phyloP scores from a whole-genome alignment of 2,113 vertebrate species.

The Percina caprodes region DNA sequence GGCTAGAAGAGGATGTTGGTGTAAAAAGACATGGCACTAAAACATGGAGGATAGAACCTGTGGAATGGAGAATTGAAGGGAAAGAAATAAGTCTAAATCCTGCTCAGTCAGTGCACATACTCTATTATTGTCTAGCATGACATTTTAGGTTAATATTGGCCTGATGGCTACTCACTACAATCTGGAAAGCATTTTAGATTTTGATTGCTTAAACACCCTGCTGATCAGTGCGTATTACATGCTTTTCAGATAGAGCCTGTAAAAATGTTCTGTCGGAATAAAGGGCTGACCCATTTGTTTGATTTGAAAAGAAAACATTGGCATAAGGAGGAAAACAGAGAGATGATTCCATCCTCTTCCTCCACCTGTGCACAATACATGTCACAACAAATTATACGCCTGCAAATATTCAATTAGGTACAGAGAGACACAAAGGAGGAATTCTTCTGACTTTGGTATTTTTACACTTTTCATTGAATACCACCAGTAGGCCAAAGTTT shows the following conservation, averaged over 20 bases:
- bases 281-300: conserved; percentile 68
- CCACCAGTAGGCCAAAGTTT: background rate
- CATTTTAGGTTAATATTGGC: conserved; percentile 49
- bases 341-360: conserved; percentile 35
- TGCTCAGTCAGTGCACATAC: conserved; percentile 44
- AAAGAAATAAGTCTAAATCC: conserved; percentile 55
- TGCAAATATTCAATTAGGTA: conserved; percentile 39
- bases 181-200: conserved; percentile 40
- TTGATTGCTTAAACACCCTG: conserved; percentile 25
- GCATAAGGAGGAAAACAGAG: conserved; percentile 35
- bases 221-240: conserved; percentile 58
- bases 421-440: background rate
- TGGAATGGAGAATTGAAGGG: conserved; percentile 34
- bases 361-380: conserved; percentile 61
- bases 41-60: conserved; percentile 42
- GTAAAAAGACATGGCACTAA: conserved; percentile 24
- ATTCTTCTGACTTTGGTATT: background rate
- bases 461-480: background rate
- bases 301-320: conserved; percentile 57
- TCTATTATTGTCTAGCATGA: conserved; percentile 24
- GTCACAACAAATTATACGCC: conserved; percentile 55
- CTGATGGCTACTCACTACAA: conserved; percentile 25
- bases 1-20: conserved; percentile 23
- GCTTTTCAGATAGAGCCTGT: conserved; percentile 46
- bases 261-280: conserved; percentile 59